A percentile compares a stretch with the other conserved stretches of the same genome.
These are phyloP conservation scores for Ceratina australensis DNA, from an alignment of 1,140 invertebrate genomes.

Conservation along the genomic window DNA sequence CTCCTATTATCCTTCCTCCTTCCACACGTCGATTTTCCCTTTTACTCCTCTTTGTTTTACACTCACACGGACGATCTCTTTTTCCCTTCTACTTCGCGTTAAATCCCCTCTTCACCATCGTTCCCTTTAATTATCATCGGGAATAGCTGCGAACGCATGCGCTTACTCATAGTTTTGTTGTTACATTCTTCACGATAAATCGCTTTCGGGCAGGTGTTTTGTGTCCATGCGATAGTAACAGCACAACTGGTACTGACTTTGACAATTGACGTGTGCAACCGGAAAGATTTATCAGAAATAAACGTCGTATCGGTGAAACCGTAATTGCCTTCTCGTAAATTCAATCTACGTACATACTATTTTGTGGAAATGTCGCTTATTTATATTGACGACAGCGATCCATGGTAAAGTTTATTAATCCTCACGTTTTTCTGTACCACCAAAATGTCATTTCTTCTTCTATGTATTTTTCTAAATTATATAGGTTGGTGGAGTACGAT, in stretches of 20 bases:
- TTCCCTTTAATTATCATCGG: constrained; percentile 23
- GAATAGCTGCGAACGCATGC: constrained; percentile 28
- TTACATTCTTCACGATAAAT: constrained; percentile 12
- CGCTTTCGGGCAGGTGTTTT: background rate
- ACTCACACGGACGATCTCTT: constrained; percentile 33
- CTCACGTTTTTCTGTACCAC: background rate
- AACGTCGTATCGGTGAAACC: too few relatives aligned
- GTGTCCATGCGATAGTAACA: too few relatives aligned
- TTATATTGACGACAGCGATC: constrained; percentile 75
- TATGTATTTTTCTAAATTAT: constrained; percentile 32
- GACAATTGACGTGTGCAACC: too few relatives aligned
- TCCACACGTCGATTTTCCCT: constrained; percentile 31
- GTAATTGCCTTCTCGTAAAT: too few relatives aligned
- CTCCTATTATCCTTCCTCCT: constrained; percentile 32
- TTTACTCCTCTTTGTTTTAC: constrained; percentile 13
- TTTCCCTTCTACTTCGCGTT: constrained; percentile 25
- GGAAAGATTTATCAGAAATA: too few relatives aligned
- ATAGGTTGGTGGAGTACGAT: constrained; percentile 84
- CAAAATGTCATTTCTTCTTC: background rate
- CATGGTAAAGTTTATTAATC: constrained; percentile 69
- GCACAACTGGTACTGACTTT: too few relatives aligned
- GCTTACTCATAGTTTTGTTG: background rate
- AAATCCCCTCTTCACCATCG: constrained; percentile 6
- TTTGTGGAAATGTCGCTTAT: constrained; percentile 51
- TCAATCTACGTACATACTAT: background rate